These are phyloP conservation scores for Tarsius wallacei DNA, from an alignment of 2,797 vertebrate genomes.

Conservation along the genomic window DNA sequence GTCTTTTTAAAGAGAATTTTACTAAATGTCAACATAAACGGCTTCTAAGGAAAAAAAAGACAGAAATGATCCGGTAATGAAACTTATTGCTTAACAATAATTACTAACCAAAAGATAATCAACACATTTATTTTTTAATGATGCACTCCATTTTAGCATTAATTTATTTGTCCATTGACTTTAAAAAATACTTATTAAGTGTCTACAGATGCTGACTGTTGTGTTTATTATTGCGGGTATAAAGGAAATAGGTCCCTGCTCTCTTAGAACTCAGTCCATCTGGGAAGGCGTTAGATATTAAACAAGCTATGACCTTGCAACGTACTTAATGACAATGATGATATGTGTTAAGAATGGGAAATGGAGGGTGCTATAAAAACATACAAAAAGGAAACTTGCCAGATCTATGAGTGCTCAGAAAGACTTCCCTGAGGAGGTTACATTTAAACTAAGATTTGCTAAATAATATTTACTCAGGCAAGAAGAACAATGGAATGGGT, in stretches of 20 bases:
- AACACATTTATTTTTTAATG: not conserved
- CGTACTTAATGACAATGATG: not conserved
- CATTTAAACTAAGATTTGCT: not conserved
- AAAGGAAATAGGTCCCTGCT: not conserved
- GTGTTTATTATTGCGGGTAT: not conserved
- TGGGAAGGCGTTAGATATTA: not conserved
- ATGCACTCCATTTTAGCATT: not conserved
- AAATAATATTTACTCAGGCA: not conserved
- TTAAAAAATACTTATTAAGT: not conserved
- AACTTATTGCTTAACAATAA: not conserved
- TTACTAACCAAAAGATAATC: not conserved
- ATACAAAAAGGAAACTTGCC: not conserved
- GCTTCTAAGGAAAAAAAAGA: not conserved
- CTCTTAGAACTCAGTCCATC: not conserved
- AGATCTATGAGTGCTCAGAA: not conserved
- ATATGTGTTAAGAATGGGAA: not conserved
- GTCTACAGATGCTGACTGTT: not conserved
- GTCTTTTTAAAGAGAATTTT: not conserved
- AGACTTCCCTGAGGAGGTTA: not conserved
- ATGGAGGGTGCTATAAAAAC: not conserved
- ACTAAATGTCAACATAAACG: not conserved
- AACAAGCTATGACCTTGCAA: not conserved
- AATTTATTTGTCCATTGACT: not conserved
- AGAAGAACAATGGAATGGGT: not conserved
- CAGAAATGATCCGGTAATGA: not conserved